Conservation (phyloP, 1,140 invertebrate genomes). For the Sycophaga agraensis region DNA sequence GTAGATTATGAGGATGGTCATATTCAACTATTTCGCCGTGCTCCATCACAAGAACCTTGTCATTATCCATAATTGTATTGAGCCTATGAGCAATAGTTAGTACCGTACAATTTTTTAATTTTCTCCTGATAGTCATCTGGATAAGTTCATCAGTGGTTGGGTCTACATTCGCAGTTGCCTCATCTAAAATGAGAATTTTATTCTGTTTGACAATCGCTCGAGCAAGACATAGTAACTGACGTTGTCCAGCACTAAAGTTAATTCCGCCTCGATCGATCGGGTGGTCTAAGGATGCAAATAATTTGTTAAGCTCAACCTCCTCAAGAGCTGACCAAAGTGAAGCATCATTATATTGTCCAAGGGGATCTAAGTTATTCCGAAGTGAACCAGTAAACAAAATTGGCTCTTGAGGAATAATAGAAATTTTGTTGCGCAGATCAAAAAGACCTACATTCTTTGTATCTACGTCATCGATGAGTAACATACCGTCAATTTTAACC, state of each 20-base stretch:
- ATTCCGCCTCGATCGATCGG: background rate
- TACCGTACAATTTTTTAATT: slow-evolving; percentile 55
- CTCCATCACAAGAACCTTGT: slow-evolving; percentile 8
- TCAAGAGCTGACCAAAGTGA: slow-evolving; percentile 1
- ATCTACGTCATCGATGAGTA: slow-evolving; percentile 6
- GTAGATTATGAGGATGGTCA: background rate
- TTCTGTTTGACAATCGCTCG: slow-evolving; percentile 62
- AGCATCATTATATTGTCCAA: background rate
- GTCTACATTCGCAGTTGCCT: slow-evolving; percentile 50
- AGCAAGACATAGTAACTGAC: slow-evolving; percentile 64
- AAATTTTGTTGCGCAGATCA: background rate
- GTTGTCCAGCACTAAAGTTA: slow-evolving; percentile 12
- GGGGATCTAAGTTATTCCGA: slow-evolving; percentile 3
- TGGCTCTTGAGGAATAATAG: slow-evolving; percentile 14
- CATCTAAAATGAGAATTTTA: slow-evolving; percentile 67
- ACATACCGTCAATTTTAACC: background rate
- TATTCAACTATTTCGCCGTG: slow-evolving; percentile 30
- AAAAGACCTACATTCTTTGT: background rate
- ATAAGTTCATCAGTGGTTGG: slow-evolving; percentile 47
- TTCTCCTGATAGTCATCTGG: slow-evolving; percentile 41
- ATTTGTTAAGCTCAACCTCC: slow-evolving; percentile 60
- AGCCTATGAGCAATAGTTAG: slow-evolving; percentile 61
- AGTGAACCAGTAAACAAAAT: background rate
- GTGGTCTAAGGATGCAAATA: slow-evolving; percentile 35
- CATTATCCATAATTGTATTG: slow-evolving; percentile 9